phyloP scores from a whole-genome alignment of 2,797 vertebrate genomes.

The Peromyscus aztecus region DNA sequence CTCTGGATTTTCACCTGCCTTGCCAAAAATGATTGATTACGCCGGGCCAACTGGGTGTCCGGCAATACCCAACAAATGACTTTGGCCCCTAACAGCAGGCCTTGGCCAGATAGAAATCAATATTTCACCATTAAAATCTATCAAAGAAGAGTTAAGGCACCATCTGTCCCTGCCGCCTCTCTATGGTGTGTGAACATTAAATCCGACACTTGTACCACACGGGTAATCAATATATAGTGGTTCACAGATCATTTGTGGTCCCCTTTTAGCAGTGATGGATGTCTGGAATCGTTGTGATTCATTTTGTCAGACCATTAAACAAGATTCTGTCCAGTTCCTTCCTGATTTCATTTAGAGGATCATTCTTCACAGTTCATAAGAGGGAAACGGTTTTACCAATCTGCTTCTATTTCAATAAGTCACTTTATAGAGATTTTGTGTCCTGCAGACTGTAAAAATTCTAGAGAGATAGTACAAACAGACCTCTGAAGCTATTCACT shows the following conservation, averaged over 20 bases:
- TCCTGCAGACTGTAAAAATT: constrained; percentile 92
- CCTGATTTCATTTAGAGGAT: constrained; percentile 94
- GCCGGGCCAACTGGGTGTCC: constrained; percentile 92
- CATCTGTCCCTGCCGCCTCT: constrained; percentile 92
- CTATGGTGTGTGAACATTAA: constrained; percentile 95
- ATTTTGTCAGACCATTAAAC: constrained; percentile 98
- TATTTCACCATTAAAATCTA: constrained; percentile 87
- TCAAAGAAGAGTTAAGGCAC: constrained; percentile 87
- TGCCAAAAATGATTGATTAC: constrained; percentile 97
- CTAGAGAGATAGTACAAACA: constrained; percentile 93
- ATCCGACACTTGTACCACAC: constrained; percentile 96
- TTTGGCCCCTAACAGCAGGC: constrained; percentile 96
- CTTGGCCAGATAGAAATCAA: constrained; percentile 95
- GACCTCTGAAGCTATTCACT: constrained; percentile 92
- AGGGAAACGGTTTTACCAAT: constrained; percentile 92
- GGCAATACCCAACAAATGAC: constrained; percentile 97
- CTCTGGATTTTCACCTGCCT: constrained; percentile 89
- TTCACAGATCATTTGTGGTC: constrained; percentile 98
- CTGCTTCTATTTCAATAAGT: constrained; percentile 94
- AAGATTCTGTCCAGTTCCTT: constrained; percentile 94
- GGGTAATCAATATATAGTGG: constrained; percentile 97
- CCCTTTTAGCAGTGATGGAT: constrained; percentile 96
- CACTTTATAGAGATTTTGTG: constrained; percentile 94
- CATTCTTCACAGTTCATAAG: constrained; percentile 95
- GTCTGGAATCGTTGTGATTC: constrained; percentile 94